Evolutionary conservation across 1,140 invertebrate genomes (phyloP).

Genomic region (Antheraea mylitta): DNA sequence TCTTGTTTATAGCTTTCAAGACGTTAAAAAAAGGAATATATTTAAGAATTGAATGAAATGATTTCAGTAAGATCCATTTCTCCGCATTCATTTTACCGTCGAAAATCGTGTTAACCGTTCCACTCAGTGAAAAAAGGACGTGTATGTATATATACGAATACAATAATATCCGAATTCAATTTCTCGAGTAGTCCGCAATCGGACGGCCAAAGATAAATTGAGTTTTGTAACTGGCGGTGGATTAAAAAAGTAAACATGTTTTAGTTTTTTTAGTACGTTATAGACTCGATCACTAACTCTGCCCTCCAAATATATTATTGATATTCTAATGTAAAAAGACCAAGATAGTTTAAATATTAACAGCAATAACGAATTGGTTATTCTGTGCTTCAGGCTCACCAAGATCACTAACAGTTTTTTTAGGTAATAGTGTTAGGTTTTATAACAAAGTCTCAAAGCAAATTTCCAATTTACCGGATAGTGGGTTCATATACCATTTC

Average conservation of each 20-base stretch:
- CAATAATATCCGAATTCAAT: conserved; percentile 41
- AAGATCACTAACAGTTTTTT: too few species aligned
- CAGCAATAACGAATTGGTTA: too few species aligned
- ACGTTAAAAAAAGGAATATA: not conserved
- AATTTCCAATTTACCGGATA: too few species aligned
- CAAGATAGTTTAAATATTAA: too few species aligned
- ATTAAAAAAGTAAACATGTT: not conserved
- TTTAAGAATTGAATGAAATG: conserved; percentile 11
- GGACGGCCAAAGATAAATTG: conserved; percentile 10
- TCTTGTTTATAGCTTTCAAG: too few species aligned
- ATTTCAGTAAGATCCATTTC: conserved; percentile 6
- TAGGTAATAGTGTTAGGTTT: too few species aligned
- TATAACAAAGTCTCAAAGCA: too few species aligned
- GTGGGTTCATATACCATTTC: too few species aligned
- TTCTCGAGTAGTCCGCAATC: conserved; percentile 23
- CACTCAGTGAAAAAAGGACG: conserved; percentile 33
- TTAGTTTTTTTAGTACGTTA: not conserved
- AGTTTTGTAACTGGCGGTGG: not conserved
- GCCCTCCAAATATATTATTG: too few species aligned
- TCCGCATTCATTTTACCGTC: conserved; percentile 14
- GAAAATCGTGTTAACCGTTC: conserved; percentile 30
- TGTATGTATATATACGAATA: conserved; percentile 29
- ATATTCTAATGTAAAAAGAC: too few species aligned
- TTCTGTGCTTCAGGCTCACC: too few species aligned
- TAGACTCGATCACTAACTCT: too few species aligned